These are phyloP conservation scores for Vimba vimba DNA, from an alignment of 2,113 vertebrate species.

Conservation along the genomic window DNA sequence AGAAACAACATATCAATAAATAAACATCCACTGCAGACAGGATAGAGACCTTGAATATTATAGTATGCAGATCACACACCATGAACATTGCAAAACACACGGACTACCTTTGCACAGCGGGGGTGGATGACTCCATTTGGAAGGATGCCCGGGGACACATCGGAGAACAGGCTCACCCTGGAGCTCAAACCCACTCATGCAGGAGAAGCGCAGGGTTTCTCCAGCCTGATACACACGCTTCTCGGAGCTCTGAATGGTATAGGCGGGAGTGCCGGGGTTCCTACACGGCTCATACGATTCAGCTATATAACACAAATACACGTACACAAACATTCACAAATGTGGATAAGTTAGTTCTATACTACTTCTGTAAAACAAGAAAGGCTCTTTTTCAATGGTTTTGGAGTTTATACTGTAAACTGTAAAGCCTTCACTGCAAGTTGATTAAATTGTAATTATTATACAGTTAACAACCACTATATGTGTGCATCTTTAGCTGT, in stretches of 20 bases:
- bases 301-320: constrained; percentile 68
- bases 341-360: neutral
- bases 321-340: neutral
- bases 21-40: neutral
- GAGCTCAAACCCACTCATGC: constrained; percentile 80
- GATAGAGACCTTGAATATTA: constrained; percentile 3
- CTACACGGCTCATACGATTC: constrained; percentile 86
- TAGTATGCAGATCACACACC: neutral
- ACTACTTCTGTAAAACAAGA: neutral
- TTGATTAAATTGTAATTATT: neutral
- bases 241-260: constrained; percentile 82
- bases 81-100: neutral
- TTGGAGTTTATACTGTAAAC: neutral
- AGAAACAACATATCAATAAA: neutral
- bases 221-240: constrained; percentile 84
- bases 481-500: neutral
- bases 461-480: neutral
- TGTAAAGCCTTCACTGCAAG: neutral
- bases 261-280: constrained; percentile 84
- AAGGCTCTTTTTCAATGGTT: neutral
- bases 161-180: constrained; percentile 85
- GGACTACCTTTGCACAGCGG: constrained; percentile 86
- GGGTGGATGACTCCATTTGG: constrained; percentile 87
- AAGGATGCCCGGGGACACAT: constrained; percentile 89
- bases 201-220: constrained; percentile 85